Evolutionary conservation across 2,113 vertebrate genomes (phyloP).

Genomic region (Saguinus imperator): DNA sequence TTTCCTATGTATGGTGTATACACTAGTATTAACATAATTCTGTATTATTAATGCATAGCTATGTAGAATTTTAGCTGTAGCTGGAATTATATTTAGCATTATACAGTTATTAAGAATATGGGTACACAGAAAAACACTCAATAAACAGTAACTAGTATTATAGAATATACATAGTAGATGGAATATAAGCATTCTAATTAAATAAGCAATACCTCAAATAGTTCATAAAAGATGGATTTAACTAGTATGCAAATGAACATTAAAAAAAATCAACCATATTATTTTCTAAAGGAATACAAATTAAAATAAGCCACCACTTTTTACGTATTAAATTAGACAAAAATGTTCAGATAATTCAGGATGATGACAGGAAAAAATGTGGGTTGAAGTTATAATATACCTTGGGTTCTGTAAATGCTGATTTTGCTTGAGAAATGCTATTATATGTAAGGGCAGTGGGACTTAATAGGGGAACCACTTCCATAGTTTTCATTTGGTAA

Average conservation of each 20-base stretch:
- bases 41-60: background rate
- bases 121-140: background rate
- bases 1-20: background rate
- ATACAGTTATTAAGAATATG: background rate
- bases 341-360: conserved; percentile 35
- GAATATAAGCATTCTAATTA: conserved; percentile 8
- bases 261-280: background rate
- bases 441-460: background rate
- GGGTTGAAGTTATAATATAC: background rate
- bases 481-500: background rate
- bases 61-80: background rate
- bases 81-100: background rate
- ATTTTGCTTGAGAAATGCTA: background rate
- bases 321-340: conserved; percentile 1
- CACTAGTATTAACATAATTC: background rate
- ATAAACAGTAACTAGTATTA: background rate
- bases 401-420: background rate
- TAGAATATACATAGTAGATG: background rate
- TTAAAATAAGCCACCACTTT: conserved; percentile 48
- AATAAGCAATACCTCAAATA: conserved; percentile 2
- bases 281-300: conserved; percentile 12
- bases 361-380: background rate
- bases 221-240: conserved; percentile 20
- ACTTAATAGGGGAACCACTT: background rate
- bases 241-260: conserved; percentile 13